Conservation (phyloP, 2,113 vertebrate species). For the Engystomops pustulosus region DNA sequence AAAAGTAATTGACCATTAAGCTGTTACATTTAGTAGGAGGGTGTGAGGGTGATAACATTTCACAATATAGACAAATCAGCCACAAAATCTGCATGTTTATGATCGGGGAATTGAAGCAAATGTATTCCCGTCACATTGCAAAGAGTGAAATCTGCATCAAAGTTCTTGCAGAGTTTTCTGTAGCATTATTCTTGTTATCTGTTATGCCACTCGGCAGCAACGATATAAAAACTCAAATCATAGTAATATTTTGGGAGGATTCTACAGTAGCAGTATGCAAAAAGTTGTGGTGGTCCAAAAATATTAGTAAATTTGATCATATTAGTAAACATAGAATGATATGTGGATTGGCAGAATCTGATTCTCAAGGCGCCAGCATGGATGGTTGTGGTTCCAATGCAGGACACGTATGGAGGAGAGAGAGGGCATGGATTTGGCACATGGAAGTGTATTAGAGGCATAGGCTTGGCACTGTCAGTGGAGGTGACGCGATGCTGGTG, state of each 20-base stretch:
- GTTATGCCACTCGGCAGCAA: background rate
- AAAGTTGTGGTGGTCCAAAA: background rate
- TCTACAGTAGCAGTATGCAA: background rate
- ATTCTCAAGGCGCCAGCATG: background rate
- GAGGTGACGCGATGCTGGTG: conserved; percentile 36
- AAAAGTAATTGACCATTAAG: no score
- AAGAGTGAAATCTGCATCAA: no score
- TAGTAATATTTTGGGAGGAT: background rate
- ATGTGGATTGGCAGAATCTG: background rate
- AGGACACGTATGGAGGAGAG: background rate
- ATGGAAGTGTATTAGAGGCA: conserved; percentile 22
- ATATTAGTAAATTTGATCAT: background rate
- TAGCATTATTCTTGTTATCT: no score
- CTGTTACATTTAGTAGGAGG: no score
- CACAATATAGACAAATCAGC: no score
- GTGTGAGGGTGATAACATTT: no score
- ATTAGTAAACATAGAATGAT: background rate
- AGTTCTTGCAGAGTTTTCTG: no score
- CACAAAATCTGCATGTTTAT: no score
- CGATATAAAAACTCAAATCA: background rate
- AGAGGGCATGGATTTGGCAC: conserved; percentile 21
- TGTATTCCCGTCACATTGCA: no score
- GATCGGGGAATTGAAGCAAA: no score
- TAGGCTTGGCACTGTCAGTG: conserved; percentile 5
- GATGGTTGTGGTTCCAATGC: background rate